phyloP scores from a whole-genome alignment of 2,113 vertebrate species.

The Haemorhous mexicanus region DNA sequence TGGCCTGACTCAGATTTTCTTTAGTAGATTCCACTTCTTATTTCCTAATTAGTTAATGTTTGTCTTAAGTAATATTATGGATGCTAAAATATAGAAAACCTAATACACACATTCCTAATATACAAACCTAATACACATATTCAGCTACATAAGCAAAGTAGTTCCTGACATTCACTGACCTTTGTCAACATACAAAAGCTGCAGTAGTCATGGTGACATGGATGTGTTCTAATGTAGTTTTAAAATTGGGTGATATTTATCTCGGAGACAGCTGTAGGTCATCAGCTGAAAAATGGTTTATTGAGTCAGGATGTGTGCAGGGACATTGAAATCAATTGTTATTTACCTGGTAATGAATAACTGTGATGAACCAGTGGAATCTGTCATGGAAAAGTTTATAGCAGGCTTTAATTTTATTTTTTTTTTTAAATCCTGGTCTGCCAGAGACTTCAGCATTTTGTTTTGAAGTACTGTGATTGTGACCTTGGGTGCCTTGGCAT shows the following conservation, averaged over 20 bases:
- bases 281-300: constrained; percentile 4
- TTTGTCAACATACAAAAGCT: background rate
- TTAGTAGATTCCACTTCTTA: background rate
- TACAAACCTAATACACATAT: accelerated
- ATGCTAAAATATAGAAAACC: background rate
- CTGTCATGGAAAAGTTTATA: background rate
- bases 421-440: background rate
- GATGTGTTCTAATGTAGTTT: background rate
- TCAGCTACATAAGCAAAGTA: background rate
- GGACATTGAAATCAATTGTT: constrained; percentile 19
- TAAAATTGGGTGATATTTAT: constrained; percentile 4
- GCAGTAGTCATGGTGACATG: background rate
- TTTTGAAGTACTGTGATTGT: background rate
- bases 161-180: background rate
- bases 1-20: background rate
- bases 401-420: background rate
- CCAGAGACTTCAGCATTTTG: background rate
- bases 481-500: background rate
- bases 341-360: constrained; percentile 48
- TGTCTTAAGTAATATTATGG: background rate
- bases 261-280: constrained; percentile 7
- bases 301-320: background rate
- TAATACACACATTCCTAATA: background rate
- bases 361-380: background rate
- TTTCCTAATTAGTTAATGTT: constrained; percentile 8